Conservation (phyloP, 2,797 vertebrate genomes). For the Austrolebias charrua region DNA sequence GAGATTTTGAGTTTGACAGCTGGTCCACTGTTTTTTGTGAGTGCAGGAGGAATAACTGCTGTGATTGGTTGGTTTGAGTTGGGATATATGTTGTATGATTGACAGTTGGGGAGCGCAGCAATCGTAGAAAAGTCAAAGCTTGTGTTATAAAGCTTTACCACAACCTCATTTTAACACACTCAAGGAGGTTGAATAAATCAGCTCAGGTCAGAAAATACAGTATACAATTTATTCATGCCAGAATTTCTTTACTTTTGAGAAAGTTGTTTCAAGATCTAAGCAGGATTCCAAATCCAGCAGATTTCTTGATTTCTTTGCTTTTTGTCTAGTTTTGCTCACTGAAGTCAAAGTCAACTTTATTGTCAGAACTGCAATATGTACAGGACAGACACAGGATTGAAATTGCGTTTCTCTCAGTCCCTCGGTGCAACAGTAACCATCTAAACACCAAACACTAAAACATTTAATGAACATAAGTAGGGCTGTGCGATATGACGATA, state of each 20-base stretch:
- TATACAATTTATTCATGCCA: slow-evolving; percentile 24
- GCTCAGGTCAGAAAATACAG: slow-evolving; percentile 31
- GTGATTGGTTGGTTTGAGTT: not conserved
- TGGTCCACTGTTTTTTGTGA: too few species aligned
- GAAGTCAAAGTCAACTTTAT: too few species aligned
- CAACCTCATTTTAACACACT: slow-evolving; percentile 12
- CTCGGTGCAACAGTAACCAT: too few species aligned
- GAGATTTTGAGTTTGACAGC: too few species aligned
- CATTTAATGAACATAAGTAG: too few species aligned
- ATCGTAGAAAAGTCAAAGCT: slow-evolving; percentile 5
- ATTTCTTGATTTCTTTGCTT: slow-evolving; percentile 13
- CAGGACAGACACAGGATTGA: too few species aligned
- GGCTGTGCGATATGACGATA: too few species aligned
- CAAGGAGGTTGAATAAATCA: not conserved
- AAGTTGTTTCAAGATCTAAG: slow-evolving; percentile 10
- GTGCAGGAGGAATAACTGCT: not conserved
- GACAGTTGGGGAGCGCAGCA: not conserved
- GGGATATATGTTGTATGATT: not conserved
- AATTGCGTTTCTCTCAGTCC: too few species aligned
- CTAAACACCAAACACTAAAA: too few species aligned
- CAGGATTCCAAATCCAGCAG: slow-evolving; percentile 6
- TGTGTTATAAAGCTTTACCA: not conserved
- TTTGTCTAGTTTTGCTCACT: slow-evolving; percentile 10
- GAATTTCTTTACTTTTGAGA: slow-evolving; percentile 12
- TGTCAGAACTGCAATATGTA: too few species aligned